Evolutionary conservation across 2,888 invertebrate genomes (phyloP).

Genomic region (Perithous albicinctus): DNA sequence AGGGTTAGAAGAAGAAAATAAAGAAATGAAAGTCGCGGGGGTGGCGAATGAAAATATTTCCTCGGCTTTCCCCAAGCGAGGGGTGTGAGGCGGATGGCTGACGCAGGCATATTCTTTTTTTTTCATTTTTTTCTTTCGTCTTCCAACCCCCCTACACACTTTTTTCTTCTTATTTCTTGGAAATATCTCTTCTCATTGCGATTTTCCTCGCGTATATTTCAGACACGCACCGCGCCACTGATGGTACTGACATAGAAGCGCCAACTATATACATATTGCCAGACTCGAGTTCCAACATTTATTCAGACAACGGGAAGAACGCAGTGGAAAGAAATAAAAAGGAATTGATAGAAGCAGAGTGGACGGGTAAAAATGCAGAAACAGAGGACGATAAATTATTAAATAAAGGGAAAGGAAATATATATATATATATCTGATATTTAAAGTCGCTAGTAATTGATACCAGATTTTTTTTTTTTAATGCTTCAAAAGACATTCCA

Average conservation of each 20-base stretch:
- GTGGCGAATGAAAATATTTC: slow-evolving; percentile 61
- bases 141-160: slow-evolving; percentile 10
- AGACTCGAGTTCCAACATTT: neutral
- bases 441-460: neutral
- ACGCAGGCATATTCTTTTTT: slow-evolving; percentile 61
- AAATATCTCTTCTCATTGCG: slow-evolving; percentile 12
- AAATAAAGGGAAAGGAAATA: neutral
- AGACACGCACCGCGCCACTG: slow-evolving; percentile 16
- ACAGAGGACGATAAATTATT: neutral
- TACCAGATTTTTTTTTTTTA: neutral
- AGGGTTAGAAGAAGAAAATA: slow-evolving; percentile 34
- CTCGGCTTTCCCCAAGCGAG: slow-evolving; percentile 33
- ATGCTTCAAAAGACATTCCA: too few species aligned
- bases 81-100: slow-evolving; percentile 51
- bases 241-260: slow-evolving; percentile 10
- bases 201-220: slow-evolving; percentile 15
- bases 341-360: neutral
- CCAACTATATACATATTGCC: neutral
- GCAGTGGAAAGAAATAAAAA: neutral
- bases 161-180: slow-evolving; percentile 33
- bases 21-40: slow-evolving; percentile 41
- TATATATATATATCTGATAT: neutral
- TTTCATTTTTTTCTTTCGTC: slow-evolving; percentile 43
- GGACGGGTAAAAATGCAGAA: neutral
- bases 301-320: neutral